These are phyloP conservation scores for Helicoverpa zea DNA, from an alignment of 1,140 invertebrate genomes.

Conservation along the genomic window DNA sequence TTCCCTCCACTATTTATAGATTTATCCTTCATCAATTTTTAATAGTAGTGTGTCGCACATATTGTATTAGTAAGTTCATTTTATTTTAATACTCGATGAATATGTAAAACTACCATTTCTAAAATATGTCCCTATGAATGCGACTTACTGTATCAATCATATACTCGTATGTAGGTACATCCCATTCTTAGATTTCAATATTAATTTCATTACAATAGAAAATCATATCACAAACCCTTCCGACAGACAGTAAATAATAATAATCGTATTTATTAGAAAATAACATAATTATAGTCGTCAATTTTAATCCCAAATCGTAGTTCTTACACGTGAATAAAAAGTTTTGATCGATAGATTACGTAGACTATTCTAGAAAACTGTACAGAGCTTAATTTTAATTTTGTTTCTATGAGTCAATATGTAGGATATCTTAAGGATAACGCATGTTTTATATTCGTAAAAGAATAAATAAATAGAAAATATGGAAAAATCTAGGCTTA, in stretches of 20 bases:
- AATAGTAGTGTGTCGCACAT: constrained; percentile 57
- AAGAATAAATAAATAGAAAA: background rate
- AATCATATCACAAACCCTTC: constrained; percentile 3
- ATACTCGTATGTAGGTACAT: background rate
- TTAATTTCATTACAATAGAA: background rate
- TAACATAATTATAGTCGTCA: constrained; percentile 30
- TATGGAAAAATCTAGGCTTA: background rate
- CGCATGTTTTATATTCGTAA: constrained; percentile 11
- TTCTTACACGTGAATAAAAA: background rate
- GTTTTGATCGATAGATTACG: constrained; percentile 28
- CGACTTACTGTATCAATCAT: background rate
- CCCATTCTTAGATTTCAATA: background rate
- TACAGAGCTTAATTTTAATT: constrained; percentile 28
- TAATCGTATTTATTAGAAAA: constrained; percentile 19
- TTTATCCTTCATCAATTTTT: constrained; percentile 60
- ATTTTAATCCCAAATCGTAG: constrained; percentile 46
- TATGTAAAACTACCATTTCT: background rate
- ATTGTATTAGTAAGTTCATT: constrained; percentile 21
- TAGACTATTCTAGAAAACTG: constrained; percentile 12
- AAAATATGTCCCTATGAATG: background rate
- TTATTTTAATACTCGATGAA: background rate
- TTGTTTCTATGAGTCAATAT: constrained; percentile 12
- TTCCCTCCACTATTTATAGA: constrained; percentile 83
- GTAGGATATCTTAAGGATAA: background rate
- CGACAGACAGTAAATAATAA: constrained; percentile 21